A percentile compares a stretch with the other conserved stretches of the same genome.
Evolutionary conservation across 2,888 invertebrate genomes (phyloP).

Genomic region (Drosophila buzzatii): DNA sequence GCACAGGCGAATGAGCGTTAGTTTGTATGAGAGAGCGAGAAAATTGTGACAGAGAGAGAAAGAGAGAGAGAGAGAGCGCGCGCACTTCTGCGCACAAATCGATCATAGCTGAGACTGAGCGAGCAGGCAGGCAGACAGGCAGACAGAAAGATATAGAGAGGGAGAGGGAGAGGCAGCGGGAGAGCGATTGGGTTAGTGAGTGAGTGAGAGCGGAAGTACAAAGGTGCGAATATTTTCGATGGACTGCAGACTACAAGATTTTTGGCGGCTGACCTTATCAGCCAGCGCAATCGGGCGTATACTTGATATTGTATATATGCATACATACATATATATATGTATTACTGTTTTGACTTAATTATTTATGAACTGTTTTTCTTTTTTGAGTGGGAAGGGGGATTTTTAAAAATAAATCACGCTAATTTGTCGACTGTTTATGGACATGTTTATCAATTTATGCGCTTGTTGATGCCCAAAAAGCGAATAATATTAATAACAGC

Average conservation of each 20-base stretch:
- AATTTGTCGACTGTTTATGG: slow-evolving; percentile 62
- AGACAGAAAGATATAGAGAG: too few relatives aligned
- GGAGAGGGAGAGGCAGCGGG: too few relatives aligned
- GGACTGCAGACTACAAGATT: slow-evolving; percentile 21
- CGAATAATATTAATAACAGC: not conserved
- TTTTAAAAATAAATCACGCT: slow-evolving; percentile 65
- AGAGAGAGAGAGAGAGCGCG: not conserved
- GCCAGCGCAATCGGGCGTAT: slow-evolving; percentile 40
- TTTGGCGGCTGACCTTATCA: slow-evolving; percentile 36
- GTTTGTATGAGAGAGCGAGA: slow-evolving; percentile 24
- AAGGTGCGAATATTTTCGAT: slow-evolving; percentile 13
- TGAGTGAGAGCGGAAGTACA: slow-evolving; percentile 11
- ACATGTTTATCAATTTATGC: slow-evolving; percentile 63
- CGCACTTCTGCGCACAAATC: slow-evolving; percentile 56
- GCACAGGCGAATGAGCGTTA: slow-evolving; percentile 13
- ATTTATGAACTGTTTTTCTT: not conserved
- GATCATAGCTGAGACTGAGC: slow-evolving; percentile 40
- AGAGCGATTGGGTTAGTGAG: not conserved
- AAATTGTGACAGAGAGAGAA: not conserved
- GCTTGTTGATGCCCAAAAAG: slow-evolving; percentile 56
- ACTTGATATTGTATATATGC: slow-evolving; percentile 41
- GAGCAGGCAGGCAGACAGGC: slow-evolving; percentile 1
- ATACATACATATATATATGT: slow-evolving; percentile 21
- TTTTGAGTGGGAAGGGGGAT: not conserved
- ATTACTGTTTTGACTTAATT: slow-evolving; percentile 12